Conservation (phyloP, 2,888 invertebrate genomes). For the Bugula neritina region DNA sequence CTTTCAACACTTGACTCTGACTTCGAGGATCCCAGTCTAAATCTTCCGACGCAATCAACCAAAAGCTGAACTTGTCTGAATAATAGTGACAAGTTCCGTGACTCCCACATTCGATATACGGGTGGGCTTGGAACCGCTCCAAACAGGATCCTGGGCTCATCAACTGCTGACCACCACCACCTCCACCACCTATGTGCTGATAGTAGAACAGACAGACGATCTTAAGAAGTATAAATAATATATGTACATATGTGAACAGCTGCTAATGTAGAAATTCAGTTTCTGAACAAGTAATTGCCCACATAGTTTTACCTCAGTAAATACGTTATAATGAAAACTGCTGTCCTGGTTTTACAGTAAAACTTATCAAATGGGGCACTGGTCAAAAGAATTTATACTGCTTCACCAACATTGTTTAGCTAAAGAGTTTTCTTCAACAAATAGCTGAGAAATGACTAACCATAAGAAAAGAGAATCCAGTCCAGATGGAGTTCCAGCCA, state of each 20-base stretch:
- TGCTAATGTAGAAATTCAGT: no score
- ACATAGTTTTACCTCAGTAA: no score
- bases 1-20: conserved; percentile 31
- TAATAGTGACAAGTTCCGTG: conserved; percentile 40
- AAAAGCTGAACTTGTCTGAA: conserved; percentile 90
- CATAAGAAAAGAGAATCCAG: conserved; percentile 27
- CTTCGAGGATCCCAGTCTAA: conserved; percentile 21
- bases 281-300: no score
- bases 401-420: no score
- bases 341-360: no score
- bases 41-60: conserved; percentile 70
- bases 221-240: no score
- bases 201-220: conserved; percentile 24
- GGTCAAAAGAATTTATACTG: no score
- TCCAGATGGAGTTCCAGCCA: conserved; percentile 28
- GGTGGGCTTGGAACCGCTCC: conserved; percentile 47
- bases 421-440: no score
- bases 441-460: no score
- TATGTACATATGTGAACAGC: no score
- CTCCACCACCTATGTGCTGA: conserved; percentile 35
- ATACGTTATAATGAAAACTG: no score
- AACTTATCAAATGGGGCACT: no score
- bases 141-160: conserved; percentile 38
- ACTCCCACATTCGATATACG: conserved; percentile 48
- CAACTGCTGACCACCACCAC: conserved; percentile 37